Conservation (phyloP, 2,113 vertebrate species). For the Hyaena hyaena region DNA sequence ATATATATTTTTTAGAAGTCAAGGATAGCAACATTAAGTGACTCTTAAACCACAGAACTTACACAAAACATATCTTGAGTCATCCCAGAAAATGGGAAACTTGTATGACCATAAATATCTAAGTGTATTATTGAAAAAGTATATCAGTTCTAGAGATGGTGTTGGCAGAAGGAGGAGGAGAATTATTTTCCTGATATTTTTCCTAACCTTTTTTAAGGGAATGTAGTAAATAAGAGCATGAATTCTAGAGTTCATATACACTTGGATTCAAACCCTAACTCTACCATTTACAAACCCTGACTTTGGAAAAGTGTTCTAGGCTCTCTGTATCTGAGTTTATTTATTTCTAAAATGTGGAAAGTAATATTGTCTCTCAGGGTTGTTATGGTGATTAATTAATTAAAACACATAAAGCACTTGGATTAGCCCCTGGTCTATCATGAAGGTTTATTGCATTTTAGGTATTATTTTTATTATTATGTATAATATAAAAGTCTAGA, state of each 20-base stretch:
- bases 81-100: not conserved
- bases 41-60: not conserved
- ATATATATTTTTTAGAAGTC: not conserved
- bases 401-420: not conserved
- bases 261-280: not conserved
- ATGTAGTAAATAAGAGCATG: not conserved
- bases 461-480: not conserved
- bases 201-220: not conserved
- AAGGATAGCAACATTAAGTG: not conserved
- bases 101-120: not conserved
- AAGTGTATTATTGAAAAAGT: not conserved
- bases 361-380: not conserved
- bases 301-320: not conserved
- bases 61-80: not conserved
- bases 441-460: not conserved
- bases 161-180: too few relatives aligned
- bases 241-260: not conserved
- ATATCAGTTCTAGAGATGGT: not conserved
- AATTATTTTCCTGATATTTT: not conserved
- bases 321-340: not conserved
- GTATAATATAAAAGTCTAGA: not conserved
- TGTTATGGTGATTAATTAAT: not conserved
- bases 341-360: constrained; percentile 7
- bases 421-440: not conserved
- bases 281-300: not conserved